Percentiles rank a stretch among this genome's conserved stretches.
phyloP scores from a whole-genome alignment of 1,140 invertebrate genomes.

The Penaeus indicus region DNA sequence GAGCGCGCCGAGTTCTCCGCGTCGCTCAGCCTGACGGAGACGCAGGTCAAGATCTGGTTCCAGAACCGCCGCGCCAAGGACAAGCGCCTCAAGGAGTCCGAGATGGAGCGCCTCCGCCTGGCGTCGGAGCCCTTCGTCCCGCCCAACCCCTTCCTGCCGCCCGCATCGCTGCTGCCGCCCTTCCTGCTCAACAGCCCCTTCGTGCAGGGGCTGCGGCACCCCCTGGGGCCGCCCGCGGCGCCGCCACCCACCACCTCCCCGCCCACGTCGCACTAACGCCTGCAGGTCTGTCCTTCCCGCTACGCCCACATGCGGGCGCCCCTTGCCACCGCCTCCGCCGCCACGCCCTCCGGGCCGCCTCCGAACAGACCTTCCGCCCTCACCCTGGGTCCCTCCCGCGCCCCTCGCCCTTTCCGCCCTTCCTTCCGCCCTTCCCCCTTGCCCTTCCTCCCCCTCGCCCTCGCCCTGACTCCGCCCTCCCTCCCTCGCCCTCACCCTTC shows the following conservation, averaged over 20 bases:
- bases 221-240: background rate
- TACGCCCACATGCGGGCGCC: background rate
- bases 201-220: background rate
- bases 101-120: background rate
- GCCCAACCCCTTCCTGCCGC: background rate
- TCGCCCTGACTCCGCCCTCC: background rate
- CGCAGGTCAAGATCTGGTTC: conserved; percentile 61
- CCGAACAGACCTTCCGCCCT: background rate
- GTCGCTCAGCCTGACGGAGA: conserved; percentile 57
- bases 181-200: conserved; percentile 1
- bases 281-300: background rate
- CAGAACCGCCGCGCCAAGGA: conserved; percentile 57
- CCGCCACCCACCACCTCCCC: background rate
- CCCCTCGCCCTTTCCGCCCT: background rate
- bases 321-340: background rate
- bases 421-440: background rate
- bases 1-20: conserved; percentile 58
- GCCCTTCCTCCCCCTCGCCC: background rate
- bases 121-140: background rate
- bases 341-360: background rate
- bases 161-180: background rate
- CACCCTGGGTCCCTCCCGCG: background rate
- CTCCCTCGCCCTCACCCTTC: background rate
- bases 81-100: conserved; percentile 51
- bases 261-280: background rate